phyloP scores from a whole-genome alignment of 2,797 vertebrate genomes.

The Phalloptychus januarius region DNA sequence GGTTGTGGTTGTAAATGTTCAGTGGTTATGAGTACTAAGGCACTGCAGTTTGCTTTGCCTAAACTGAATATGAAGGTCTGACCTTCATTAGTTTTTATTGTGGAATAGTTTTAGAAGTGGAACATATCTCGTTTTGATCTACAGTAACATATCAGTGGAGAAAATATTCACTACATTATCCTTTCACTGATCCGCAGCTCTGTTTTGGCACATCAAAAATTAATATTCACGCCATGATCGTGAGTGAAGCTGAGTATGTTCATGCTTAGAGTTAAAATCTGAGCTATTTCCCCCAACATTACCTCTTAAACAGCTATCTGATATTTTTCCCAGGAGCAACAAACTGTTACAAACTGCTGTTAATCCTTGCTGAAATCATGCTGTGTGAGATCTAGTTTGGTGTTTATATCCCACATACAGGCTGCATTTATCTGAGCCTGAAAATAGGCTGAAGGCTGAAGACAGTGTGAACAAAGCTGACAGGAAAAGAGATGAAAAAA shows the following conservation, averaged over 20 bases:
- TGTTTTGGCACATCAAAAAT: constrained; percentile 57
- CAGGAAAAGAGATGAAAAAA: constrained; percentile 68
- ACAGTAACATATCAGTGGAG: constrained; percentile 26
- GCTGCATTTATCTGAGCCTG: constrained; percentile 58
- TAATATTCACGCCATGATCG: constrained; percentile 39
- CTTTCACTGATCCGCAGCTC: constrained; percentile 52
- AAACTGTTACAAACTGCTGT: constrained; percentile 26
- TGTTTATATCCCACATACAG: constrained; percentile 38
- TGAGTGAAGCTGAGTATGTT: constrained; percentile 36
- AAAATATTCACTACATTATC: constrained; percentile 56
- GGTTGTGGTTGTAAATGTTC: background rate
- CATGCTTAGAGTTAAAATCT: constrained; percentile 31
- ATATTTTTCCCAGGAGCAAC: constrained; percentile 16
- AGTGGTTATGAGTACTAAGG: background rate
- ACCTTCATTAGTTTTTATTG: constrained; percentile 49
- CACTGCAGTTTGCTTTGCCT: background rate
- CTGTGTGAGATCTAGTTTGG: constrained; percentile 23
- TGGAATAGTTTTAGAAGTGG: constrained; percentile 10
- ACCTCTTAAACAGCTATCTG: constrained; percentile 24
- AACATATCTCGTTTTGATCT: background rate
- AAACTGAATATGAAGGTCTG: constrained; percentile 21
- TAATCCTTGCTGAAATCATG: constrained; percentile 36
- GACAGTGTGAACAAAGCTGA: constrained; percentile 70
- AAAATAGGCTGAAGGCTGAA: constrained; percentile 62
- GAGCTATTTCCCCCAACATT: constrained; percentile 37